Evolutionary conservation across 1,140 invertebrate species (phyloP).

Genomic region (Piezodorus guildinii): DNA sequence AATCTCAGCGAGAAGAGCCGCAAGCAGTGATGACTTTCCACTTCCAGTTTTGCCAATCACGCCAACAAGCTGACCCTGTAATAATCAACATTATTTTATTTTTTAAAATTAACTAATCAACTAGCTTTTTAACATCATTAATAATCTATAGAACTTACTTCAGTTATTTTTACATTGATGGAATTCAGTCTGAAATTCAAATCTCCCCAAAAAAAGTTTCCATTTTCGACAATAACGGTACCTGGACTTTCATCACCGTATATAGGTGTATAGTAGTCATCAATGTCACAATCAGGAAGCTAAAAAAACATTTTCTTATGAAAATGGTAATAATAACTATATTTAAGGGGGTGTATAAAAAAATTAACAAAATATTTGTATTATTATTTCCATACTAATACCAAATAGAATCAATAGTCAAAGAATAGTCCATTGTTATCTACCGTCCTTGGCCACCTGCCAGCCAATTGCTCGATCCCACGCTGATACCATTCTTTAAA

Average conservation of each 20-base stretch:
- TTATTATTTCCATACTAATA: no score
- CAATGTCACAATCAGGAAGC: conserved; percentile 26
- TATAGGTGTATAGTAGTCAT: conserved; percentile 26
- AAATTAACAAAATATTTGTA: no score
- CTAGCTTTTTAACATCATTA: neutral
- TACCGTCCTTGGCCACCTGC: no score
- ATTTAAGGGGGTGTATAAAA: no score
- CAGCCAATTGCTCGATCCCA: no score
- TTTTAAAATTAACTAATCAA: neutral
- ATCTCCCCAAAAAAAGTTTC: conserved; percentile 35
- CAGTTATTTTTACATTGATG: conserved; percentile 45
- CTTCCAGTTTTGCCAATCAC: conserved; percentile 59
- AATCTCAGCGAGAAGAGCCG: conserved; percentile 64
- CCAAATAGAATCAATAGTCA: no score
- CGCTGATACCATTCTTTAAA: no score
- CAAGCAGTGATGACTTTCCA: conserved; percentile 65
- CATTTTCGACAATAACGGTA: conserved; percentile 33
- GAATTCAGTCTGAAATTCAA: conserved; percentile 40
- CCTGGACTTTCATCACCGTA: conserved; percentile 27
- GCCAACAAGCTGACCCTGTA: conserved; percentile 52
- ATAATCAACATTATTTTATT: no score
- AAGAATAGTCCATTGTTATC: no score
- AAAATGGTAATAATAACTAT: neutral
- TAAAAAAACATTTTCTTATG: conserved; percentile 16
- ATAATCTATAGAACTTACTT: conserved; percentile 32